A percentile compares a stretch with the other conserved stretches of the same genome.
Conservation (phyloP, 2,888 invertebrate species). For the Tetropium fuscum region DNA sequence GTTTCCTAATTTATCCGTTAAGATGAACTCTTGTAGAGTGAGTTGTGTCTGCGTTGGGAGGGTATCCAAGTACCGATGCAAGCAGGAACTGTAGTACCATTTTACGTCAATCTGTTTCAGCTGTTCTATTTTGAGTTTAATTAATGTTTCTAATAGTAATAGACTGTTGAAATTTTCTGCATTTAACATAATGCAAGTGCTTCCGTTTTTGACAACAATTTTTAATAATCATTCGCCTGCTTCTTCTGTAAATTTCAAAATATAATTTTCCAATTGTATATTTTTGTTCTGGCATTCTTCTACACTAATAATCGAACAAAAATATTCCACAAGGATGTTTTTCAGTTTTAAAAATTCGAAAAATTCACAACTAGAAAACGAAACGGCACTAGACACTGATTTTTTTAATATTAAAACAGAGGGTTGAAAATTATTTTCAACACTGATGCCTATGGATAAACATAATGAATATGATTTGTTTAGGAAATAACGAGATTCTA, state of each 20-base stretch:
- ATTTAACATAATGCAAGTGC: not conserved
- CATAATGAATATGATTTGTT: not conserved
- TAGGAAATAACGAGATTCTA: not conserved
- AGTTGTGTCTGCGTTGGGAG: not conserved
- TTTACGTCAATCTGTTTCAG: not conserved
- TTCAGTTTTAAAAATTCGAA: not conserved
- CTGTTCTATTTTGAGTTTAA: not conserved
- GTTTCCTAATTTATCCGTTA: not conserved
- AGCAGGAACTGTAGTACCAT: not conserved
- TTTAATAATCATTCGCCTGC: not conserved
- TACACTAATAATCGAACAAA: not conserved
- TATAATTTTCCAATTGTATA: not conserved
- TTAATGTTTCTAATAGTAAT: not conserved
- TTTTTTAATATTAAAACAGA: not conserved
- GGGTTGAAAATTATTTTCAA: not conserved
- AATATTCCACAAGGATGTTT: not conserved
- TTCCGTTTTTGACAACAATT: not conserved
- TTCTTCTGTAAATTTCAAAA: not conserved
- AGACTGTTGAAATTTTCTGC: not conserved
- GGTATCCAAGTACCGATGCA: not conserved
- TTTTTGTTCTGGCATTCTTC: constrained; percentile 9
- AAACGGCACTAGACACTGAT: not conserved
- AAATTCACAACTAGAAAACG: not conserved
- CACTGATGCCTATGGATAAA: not conserved
- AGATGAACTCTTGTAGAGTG: not conserved